phyloP scores from a whole-genome alignment of 2,888 invertebrate genomes.

The Psylliodes chrysocephalus region DNA sequence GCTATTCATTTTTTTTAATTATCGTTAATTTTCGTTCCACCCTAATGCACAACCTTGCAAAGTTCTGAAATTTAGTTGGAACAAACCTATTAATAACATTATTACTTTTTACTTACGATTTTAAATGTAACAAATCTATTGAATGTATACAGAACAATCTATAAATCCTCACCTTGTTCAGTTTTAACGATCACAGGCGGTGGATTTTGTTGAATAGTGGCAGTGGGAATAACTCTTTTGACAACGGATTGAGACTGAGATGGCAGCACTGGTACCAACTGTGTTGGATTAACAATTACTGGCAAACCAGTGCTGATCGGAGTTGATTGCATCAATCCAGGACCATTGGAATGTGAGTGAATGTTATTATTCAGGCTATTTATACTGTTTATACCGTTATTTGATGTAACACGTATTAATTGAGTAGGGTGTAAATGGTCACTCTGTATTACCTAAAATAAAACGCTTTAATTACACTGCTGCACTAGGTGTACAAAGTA shows the following conservation, averaged over 20 bases:
- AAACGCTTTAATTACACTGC: no score
- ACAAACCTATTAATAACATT: no score
- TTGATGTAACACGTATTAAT: slow-evolving; percentile 53
- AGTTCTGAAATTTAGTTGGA: no score
- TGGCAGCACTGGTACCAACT: slow-evolving; percentile 79
- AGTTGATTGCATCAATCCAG: slow-evolving; percentile 63
- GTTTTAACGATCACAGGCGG: slow-evolving; percentile 59
- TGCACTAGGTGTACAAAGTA: no score
- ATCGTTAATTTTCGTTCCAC: no score
- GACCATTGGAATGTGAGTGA: slow-evolving; percentile 52
- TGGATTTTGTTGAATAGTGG: slow-evolving; percentile 52
- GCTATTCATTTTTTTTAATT: no score
- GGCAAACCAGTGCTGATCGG: slow-evolving; percentile 64
- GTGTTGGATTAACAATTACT: slow-evolving; percentile 84
- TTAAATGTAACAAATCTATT: no score
- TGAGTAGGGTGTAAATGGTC: slow-evolving; percentile 57
- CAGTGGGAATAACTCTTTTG: slow-evolving; percentile 56
- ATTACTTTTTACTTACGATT: no score
- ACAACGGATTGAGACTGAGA: slow-evolving; percentile 61
- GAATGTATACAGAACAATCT: no score
- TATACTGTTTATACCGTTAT: slow-evolving; percentile 46
- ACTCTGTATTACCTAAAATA: slow-evolving; percentile 57
- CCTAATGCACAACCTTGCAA: no score
- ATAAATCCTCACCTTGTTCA: slow-evolving; percentile 58
- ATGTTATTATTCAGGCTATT: slow-evolving; percentile 50